phyloP scores from a whole-genome alignment of 2,888 invertebrate species.

The Pristionchus exspectatus region DNA sequence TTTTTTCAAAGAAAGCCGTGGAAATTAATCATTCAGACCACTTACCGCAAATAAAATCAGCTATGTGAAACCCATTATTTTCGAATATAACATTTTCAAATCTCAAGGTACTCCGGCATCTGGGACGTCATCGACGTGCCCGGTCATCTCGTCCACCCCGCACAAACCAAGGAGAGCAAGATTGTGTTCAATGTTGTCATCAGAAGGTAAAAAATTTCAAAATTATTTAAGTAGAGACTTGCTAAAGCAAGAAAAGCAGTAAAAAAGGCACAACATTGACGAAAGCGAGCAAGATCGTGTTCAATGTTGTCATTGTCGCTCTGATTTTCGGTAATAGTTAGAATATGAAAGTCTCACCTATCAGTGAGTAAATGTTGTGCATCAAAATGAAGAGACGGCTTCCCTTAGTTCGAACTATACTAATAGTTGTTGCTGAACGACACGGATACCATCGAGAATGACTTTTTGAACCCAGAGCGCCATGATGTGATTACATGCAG shows the following conservation, averaged over 20 bases:
- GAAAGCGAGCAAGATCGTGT: conserved; percentile 83
- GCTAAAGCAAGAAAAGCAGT: not conserved
- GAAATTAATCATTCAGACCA: no score
- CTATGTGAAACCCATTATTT: no score
- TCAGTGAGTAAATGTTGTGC: no score
- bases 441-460: no score
- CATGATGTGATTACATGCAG: conserved; percentile 81
- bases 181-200: conserved; percentile 76
- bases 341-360: no score
- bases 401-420: no score
- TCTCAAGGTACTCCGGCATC: conserved; percentile 86
- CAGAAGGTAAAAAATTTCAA: conserved; percentile 69
- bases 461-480: no score
- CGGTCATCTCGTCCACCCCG: conserved; percentile 84
- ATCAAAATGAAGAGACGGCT: no score
- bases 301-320: conserved; percentile 72
- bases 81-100: not conserved
- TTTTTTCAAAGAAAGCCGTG: no score
- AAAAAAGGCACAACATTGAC: conserved; percentile 82
- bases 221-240: not conserved
- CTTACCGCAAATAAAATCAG: no score
- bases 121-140: conserved; percentile 94
- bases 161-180: conserved; percentile 85
- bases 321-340: no score
- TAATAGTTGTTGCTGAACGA: no score